phyloP scores from a whole-genome alignment of 2,113 vertebrate species.

The Sorex araneus region DNA sequence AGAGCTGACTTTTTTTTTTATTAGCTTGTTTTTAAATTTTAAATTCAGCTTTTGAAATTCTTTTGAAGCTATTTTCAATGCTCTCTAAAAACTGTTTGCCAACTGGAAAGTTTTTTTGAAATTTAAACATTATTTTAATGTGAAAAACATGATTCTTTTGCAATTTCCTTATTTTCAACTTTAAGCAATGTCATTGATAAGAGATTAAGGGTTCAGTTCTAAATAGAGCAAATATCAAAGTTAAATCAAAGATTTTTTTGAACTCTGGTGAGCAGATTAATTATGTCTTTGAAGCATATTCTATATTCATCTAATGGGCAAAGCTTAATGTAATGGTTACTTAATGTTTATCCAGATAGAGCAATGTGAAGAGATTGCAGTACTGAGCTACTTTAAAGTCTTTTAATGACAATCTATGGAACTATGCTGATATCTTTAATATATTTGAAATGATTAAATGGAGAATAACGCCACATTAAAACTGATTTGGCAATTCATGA shows the following conservation, averaged over 20 bases:
- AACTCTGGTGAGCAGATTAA: slow-evolving; percentile 65
- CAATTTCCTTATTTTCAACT: not conserved
- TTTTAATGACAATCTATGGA: slow-evolving; percentile 75
- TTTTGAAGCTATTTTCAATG: not conserved
- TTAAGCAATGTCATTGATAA: slow-evolving; percentile 31
- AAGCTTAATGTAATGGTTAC: slow-evolving; percentile 73
- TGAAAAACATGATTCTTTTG: not conserved
- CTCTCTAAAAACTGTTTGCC: not conserved
- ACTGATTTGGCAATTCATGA: slow-evolving; percentile 48
- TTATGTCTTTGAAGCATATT: slow-evolving; percentile 62
- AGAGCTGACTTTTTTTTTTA: too few relatives aligned
- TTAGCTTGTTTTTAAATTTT: too few relatives aligned
- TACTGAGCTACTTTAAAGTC: slow-evolving; percentile 72
- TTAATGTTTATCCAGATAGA: slow-evolving; percentile 78
- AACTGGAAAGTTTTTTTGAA: not conserved
- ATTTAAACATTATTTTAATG: slow-evolving; percentile 32
- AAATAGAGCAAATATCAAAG: slow-evolving; percentile 61
- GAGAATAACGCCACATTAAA: slow-evolving; percentile 41
- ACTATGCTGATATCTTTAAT: slow-evolving; percentile 59
- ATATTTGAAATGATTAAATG: slow-evolving; percentile 71
- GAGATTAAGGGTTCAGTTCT: slow-evolving; percentile 9
- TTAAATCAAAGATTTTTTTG: slow-evolving; percentile 74
- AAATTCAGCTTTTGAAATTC: too few relatives aligned
- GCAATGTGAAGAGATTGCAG: slow-evolving; percentile 60
- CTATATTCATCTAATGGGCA: slow-evolving; percentile 59